Evolutionary conservation across 2,113 vertebrate genomes (phyloP).

Genomic region (Epinephelus cyanopodus): DNA sequence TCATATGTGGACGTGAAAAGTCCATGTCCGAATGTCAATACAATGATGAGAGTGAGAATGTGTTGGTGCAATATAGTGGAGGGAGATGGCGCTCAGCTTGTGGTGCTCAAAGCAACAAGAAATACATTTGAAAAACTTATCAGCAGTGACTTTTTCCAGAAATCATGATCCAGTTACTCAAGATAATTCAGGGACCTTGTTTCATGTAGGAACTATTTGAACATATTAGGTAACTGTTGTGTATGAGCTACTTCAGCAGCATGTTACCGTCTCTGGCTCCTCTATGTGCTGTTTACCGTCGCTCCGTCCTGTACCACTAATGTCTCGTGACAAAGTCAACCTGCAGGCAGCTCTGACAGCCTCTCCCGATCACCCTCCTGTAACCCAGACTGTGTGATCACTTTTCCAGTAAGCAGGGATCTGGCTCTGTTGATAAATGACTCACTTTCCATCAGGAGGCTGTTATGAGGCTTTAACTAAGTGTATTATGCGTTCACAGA

Average conservation of each 20-base stretch:
- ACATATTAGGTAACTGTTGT: not conserved
- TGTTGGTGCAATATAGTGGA: too few species aligned
- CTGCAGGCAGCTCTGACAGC: constrained; percentile 17
- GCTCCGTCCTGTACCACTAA: not conserved
- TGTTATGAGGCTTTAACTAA: constrained; percentile 17
- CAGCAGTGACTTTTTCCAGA: too few species aligned
- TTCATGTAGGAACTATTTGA: not conserved
- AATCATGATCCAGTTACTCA: too few species aligned
- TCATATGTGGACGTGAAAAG: too few species aligned
- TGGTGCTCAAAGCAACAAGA: too few species aligned
- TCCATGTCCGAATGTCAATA: too few species aligned
- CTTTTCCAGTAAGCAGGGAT: constrained; percentile 28
- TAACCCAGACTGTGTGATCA: not conserved
- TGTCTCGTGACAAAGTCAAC: constrained; percentile 2
- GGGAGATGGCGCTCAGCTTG: too few species aligned
- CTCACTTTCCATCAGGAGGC: constrained; percentile 33
- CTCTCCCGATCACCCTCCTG: constrained; percentile 6
- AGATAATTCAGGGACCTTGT: too few species aligned
- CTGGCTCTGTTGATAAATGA: not conserved
- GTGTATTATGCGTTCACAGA: not conserved
- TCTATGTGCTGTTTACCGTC: constrained; percentile 6
- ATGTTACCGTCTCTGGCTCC: not conserved
- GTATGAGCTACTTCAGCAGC: not conserved
- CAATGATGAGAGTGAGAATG: too few species aligned
- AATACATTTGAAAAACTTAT: too few species aligned